Evolutionary conservation across 1,140 invertebrate species (phyloP).

Genomic region (Leptopilina clavipes): DNA sequence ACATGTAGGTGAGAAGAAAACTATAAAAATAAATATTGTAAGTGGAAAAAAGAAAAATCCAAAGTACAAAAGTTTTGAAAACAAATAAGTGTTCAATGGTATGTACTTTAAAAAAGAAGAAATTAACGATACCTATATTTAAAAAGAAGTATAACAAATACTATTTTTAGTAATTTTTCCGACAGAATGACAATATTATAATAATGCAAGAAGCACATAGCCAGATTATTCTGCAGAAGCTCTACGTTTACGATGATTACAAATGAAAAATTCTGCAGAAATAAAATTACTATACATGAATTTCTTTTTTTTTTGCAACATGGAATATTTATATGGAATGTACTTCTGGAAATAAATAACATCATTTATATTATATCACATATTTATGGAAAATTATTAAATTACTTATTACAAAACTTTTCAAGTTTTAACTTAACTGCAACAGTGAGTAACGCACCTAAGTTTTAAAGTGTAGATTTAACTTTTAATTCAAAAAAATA

Average conservation of each 20-base stretch:
- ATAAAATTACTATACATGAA: not conserved
- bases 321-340: constrained; percentile 25
- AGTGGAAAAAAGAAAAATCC: not conserved
- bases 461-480: constrained; percentile 10
- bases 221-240: not conserved
- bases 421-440: constrained; percentile 13
- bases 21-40: not conserved
- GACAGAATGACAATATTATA: not conserved
- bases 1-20: not conserved
- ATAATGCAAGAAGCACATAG: not conserved
- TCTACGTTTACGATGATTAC: not conserved
- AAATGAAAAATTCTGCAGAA: not conserved
- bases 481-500: not conserved
- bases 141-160: not conserved
- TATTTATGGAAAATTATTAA: not conserved
- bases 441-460: constrained; percentile 9
- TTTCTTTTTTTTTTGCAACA: not conserved
- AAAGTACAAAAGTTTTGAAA: not conserved
- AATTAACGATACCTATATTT: not conserved
- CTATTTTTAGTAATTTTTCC: not conserved
- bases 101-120: not conserved
- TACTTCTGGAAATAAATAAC: constrained; percentile 16
- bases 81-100: too few species aligned
- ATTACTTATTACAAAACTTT: not conserved
- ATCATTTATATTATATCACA: constrained; percentile 21